phyloP scores from a whole-genome alignment of 2,113 vertebrate species.

The Hemibagrus wyckioides region DNA sequence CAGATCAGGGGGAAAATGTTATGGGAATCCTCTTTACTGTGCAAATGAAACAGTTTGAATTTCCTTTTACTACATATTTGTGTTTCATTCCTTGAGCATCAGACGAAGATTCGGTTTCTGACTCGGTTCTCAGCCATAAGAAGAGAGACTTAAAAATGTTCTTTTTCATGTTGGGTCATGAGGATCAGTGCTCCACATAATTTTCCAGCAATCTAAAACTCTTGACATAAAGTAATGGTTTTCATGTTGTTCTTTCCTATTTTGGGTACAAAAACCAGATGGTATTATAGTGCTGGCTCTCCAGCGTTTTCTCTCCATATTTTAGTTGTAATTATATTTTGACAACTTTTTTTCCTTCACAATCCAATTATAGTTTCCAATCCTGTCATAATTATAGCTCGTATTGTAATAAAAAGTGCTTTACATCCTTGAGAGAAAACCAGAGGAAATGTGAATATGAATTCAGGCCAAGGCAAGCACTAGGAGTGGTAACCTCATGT shows the following conservation, averaged over 20 bases:
- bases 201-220: constrained; percentile 65
- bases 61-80: constrained; percentile 1
- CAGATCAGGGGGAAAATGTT: not conserved
- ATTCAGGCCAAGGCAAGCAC: constrained; percentile 70
- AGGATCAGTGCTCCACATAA: constrained; percentile 63
- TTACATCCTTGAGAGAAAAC: constrained; percentile 72
- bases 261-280: constrained; percentile 68
- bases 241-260: constrained; percentile 79
- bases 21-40: not conserved
- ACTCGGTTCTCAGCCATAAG: constrained; percentile 56
- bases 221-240: constrained; percentile 71
- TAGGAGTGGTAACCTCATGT: constrained; percentile 62
- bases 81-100: not conserved
- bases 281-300: constrained; percentile 66
- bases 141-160: constrained; percentile 51
- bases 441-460: constrained; percentile 70
- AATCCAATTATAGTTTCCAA: constrained; percentile 75
- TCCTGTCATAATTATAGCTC: constrained; percentile 75
- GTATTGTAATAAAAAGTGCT: constrained; percentile 75
- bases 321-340: constrained; percentile 79
- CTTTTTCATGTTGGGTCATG: constrained; percentile 60
- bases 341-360: constrained; percentile 71
- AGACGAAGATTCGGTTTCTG: constrained; percentile 7
- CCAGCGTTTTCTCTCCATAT: constrained; percentile 64
- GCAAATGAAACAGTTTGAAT: not conserved